A percentile compares a stretch with the other conserved stretches of the same genome.
Conservation (phyloP, 1,140 invertebrate genomes). For the Achatina immaculata region DNA sequence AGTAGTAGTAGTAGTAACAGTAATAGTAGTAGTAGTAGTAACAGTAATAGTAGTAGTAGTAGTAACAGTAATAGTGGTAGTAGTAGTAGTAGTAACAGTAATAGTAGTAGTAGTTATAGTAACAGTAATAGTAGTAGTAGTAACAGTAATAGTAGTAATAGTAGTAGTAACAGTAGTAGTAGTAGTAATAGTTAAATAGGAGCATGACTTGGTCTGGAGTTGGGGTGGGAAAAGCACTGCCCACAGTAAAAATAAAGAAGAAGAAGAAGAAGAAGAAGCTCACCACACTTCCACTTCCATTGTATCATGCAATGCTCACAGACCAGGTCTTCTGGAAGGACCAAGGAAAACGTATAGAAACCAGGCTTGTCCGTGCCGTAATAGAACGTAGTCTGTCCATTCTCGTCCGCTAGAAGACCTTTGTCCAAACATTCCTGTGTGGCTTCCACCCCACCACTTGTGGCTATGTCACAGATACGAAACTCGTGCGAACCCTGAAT, state of each 20-base stretch:
- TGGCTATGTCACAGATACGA: background rate
- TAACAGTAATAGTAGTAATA: background rate
- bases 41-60: background rate
- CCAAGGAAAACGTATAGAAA: background rate
- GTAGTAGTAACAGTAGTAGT: too few relatives aligned
- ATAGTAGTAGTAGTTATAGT: background rate
- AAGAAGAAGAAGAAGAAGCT: background rate
- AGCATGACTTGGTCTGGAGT: background rate
- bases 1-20: background rate
- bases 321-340: background rate
- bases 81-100: background rate
- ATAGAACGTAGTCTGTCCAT: background rate
- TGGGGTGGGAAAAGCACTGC: background rate
- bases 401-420: background rate
- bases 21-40: background rate
- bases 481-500: constrained; percentile 1
- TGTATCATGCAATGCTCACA: constrained; percentile 20
- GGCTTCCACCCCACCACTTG: background rate
- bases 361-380: background rate
- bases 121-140: background rate
- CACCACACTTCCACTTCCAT: constrained; percentile 30
- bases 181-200: background rate
- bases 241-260: too few relatives aligned
- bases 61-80: background rate
- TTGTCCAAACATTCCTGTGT: constrained; percentile 25